These are phyloP conservation scores for Tyrophagus putrescentiae DNA, from an alignment of 1,140 invertebrate species.

Conservation along the genomic window DNA sequence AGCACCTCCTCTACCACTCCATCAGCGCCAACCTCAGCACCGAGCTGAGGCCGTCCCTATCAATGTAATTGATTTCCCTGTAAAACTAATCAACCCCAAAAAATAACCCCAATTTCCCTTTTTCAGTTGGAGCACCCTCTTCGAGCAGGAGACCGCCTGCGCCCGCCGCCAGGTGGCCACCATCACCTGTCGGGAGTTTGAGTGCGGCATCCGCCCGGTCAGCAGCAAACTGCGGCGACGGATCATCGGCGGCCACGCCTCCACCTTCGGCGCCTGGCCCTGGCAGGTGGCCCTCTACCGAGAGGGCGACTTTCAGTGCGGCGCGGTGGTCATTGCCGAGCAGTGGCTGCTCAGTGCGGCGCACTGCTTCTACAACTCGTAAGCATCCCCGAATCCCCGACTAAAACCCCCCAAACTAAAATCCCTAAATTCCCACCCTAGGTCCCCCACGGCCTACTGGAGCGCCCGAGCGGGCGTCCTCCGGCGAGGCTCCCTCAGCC, in stretches of 20 bases:
- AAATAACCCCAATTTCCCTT: background rate
- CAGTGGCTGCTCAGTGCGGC: conserved; percentile 66
- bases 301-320: conserved; percentile 73
- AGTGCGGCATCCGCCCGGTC: conserved; percentile 55
- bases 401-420: background rate
- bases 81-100: background rate
- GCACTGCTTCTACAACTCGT: conserved; percentile 53
- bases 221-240: conserved; percentile 39
- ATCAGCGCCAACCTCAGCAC: background rate
- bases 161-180: conserved; percentile 26
- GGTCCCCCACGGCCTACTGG: conserved; percentile 57
- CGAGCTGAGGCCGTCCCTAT: background rate
- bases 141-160: conserved; percentile 7
- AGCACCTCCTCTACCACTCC: conserved; percentile 1
- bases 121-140: conserved; percentile 16
- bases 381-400: background rate
- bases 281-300: conserved; percentile 31
- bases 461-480: conserved; percentile 57
- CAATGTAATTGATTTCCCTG: conserved; percentile 7
- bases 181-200: conserved; percentile 51
- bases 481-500: conserved; percentile 48
- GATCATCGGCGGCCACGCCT: conserved; percentile 29
- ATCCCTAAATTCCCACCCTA: conserved; percentile 31
- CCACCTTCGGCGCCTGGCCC: conserved; percentile 18
- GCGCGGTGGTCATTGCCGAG: conserved; percentile 58